A percentile compares a stretch with the other conserved stretches of the same genome.
Evolutionary conservation across 2,797 vertebrate genomes (phyloP).

Genomic region (Serranus cabrilla): DNA sequence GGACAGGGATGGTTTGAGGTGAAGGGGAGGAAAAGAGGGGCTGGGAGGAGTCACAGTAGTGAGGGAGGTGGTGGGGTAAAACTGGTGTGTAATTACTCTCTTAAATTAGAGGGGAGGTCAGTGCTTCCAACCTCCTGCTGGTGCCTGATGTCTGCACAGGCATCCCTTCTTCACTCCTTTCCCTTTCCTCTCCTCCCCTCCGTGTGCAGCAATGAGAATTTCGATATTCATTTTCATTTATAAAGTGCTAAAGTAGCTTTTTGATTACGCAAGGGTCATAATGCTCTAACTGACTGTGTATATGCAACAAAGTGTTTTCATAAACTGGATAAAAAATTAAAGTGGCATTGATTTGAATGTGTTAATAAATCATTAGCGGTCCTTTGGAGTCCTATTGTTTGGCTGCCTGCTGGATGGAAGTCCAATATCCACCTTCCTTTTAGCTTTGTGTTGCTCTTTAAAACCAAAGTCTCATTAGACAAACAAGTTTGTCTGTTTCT

Average conservation of each 20-base stretch:
- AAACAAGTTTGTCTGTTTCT: neutral
- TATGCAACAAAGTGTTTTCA: neutral
- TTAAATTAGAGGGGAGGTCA: constrained; percentile 65
- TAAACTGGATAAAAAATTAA: constrained; percentile 12
- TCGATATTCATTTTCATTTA: neutral
- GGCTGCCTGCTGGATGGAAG: neutral
- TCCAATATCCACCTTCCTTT: neutral
- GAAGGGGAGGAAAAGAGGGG: neutral
- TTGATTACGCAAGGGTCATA: neutral
- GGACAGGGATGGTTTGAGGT: constrained; percentile 6
- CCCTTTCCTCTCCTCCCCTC: constrained; percentile 4
- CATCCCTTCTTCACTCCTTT: constrained; percentile 11
- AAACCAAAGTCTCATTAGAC: neutral
- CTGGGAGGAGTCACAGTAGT: constrained; percentile 39
- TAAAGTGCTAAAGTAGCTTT: constrained; percentile 12
- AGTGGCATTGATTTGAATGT: neutral
- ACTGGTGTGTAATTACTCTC: constrained; percentile 65
- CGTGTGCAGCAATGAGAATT: neutral
- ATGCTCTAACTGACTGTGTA: neutral
- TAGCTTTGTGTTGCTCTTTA: neutral
- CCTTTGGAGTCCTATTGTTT: neutral
- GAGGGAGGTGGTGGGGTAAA: constrained; percentile 55
- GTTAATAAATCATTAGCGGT: neutral
- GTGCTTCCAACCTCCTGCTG: constrained; percentile 37
- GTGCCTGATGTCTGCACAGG: constrained; percentile 34